phyloP scores from a whole-genome alignment of 2,888 invertebrate genomes.

The Agelastica alni region DNA sequence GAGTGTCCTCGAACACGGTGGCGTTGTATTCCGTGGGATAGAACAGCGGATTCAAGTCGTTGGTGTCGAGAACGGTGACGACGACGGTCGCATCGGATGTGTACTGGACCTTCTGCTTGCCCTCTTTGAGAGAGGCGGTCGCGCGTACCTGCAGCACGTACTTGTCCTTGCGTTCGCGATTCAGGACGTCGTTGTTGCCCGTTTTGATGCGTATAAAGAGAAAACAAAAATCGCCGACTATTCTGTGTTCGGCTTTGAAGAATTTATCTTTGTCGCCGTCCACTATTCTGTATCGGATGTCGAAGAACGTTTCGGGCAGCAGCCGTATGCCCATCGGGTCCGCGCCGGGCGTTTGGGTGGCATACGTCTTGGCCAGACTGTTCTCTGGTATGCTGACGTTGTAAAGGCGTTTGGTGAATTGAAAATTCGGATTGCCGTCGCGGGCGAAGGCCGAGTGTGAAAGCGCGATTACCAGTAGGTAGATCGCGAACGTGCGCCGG shows the following conservation, averaged over 20 bases:
- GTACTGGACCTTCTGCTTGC: slow-evolving; percentile 63
- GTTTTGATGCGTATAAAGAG: slow-evolving; percentile 86
- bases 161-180: slow-evolving; percentile 86
- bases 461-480: slow-evolving; percentile 51
- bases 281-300: slow-evolving; percentile 84
- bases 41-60: slow-evolving; percentile 93
- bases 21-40: slow-evolving; percentile 86
- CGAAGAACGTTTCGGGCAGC: slow-evolving; percentile 53
- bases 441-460: slow-evolving; percentile 40
- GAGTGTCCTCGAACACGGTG: slow-evolving; percentile 85
- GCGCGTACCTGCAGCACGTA: slow-evolving; percentile 81
- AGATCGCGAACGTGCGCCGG: slow-evolving; percentile 51
- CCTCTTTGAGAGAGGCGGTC: slow-evolving; percentile 63
- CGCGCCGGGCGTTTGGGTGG: slow-evolving; percentile 69
- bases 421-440: slow-evolving; percentile 58
- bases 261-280: slow-evolving; percentile 87
- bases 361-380: slow-evolving; percentile 87
- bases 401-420: slow-evolving; percentile 75
- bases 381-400: slow-evolving; percentile 93
- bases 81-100: slow-evolving; percentile 76
- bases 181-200: slow-evolving; percentile 84
- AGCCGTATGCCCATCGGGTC: slow-evolving; percentile 80
- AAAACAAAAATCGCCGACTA: slow-evolving; percentile 95
- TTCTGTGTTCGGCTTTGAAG: slow-evolving; percentile 88
- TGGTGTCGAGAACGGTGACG: slow-evolving; percentile 79